Evolutionary conservation across 2,113 vertebrate species (phyloP).

Genomic region (Antechinus stuartii): DNA sequence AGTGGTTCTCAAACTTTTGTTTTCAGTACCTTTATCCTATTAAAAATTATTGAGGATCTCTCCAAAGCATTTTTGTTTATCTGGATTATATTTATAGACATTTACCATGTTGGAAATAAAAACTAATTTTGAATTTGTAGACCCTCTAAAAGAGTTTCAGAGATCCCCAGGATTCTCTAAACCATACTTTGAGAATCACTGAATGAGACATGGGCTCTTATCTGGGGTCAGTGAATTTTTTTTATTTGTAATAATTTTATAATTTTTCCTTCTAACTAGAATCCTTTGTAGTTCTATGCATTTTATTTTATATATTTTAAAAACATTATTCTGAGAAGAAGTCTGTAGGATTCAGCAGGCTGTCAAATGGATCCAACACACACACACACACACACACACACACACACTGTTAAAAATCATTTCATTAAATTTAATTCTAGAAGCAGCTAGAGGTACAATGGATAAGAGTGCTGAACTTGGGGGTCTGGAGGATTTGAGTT

Average conservation of each 20-base stretch:
- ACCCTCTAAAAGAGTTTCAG: too few relatives aligned
- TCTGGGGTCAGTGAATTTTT: background rate
- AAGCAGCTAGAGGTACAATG: background rate
- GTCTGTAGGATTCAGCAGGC: background rate
- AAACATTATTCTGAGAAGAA: background rate
- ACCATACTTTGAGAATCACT: too few relatives aligned
- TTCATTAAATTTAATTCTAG: background rate
- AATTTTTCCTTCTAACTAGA: background rate
- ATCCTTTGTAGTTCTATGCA: background rate
- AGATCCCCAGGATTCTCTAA: too few relatives aligned
- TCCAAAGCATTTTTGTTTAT: too few relatives aligned
- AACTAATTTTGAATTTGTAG: too few relatives aligned
- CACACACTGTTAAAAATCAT: background rate
- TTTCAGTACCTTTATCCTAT: too few relatives aligned
- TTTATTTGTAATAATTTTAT: background rate
- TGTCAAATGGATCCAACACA: background rate
- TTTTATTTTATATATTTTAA: background rate
- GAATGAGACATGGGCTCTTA: background rate
- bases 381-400: too few relatives aligned
- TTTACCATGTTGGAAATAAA: too few relatives aligned
- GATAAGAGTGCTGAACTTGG: background rate
- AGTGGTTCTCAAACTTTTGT: too few relatives aligned
- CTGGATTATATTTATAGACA: too few relatives aligned
- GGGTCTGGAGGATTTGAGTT: background rate
- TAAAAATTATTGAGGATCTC: too few relatives aligned